Evolutionary conservation across 92 coral and sea anemone species (phyloP), one percentile per base, ranked within the genome.

Genomic region (Pocillopora meandrina): DNA sequence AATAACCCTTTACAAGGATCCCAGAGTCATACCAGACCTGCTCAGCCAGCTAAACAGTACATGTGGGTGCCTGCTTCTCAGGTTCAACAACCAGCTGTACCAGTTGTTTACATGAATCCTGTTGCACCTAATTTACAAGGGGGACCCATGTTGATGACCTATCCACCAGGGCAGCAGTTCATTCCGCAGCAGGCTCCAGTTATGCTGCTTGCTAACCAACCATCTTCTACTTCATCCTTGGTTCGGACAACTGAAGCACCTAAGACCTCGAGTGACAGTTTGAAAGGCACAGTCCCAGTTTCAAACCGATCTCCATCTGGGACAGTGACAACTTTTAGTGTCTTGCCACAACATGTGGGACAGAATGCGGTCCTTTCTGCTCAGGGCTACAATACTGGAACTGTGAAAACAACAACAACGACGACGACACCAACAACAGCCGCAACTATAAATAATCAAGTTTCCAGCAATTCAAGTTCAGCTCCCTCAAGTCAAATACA

Each of bases 281-380:
- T 34, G 15, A 73, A 55, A 34, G 72, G 72, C 63, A 72, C 56
- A 42, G 35, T 69, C 13, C 47, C 77, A 21, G 71, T 73, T 47
- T 63, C 76, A 16, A 60, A 36, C 65, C 49, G 23, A 63, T 16
- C 79, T 18, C 74, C 86, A 3, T 77, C 76, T 67, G 82, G 55
- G 67, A 84, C 88, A 15, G 82, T 84, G 17, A 76, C 88, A 17
- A 84, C 82, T 10, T 84, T 84, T 56, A 84, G 68, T 76, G 82
- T 77, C 60, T 20, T 84, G 75, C 88, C 88, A 4, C 88, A 84
- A 47, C 67, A 76, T 17, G 76, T 84, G 52, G 88, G 88, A 68
- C 88, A 76, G 76, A 34, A 18, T 1, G 88, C 88, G 68, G 76
- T 77, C 31, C 82, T 76, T 65, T 61, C 70, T 3, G 75, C 68